Percentiles rank a stretch among this genome's conserved stretches.
Conservation (phyloP, 2,888 invertebrate genomes). For the Polyommatus icarus region DNA sequence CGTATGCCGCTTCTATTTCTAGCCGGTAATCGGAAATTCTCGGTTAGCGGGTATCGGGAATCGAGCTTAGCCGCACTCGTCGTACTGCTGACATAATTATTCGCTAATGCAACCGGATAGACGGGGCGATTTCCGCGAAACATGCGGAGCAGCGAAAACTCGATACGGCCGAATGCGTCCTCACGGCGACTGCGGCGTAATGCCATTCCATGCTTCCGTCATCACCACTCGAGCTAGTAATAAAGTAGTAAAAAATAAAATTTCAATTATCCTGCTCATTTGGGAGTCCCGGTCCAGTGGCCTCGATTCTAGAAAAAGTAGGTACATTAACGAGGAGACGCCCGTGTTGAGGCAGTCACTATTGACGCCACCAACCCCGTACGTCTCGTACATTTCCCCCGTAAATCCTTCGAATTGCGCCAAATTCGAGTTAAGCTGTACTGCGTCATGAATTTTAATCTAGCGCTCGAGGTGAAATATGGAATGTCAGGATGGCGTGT, state of each 20-base stretch:
- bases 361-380: slow-evolving; percentile 78
- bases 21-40: slow-evolving; percentile 60
- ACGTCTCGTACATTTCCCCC: slow-evolving; percentile 73
- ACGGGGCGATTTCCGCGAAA: slow-evolving; percentile 62
- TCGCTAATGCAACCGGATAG: slow-evolving; percentile 66
- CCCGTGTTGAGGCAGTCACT: slow-evolving; percentile 77
- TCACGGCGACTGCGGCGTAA: slow-evolving; percentile 63
- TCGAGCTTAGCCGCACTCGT: slow-evolving; percentile 47
- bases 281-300: slow-evolving; percentile 73
- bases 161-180: slow-evolving; percentile 54
- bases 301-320: slow-evolving; percentile 77
- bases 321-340: slow-evolving; percentile 73
- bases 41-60: slow-evolving; percentile 46
- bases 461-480: slow-evolving; percentile 50
- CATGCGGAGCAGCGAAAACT: slow-evolving; percentile 59
- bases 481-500: slow-evolving; percentile 27
- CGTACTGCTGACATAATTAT: slow-evolving; percentile 74
- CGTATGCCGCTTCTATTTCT: slow-evolving; percentile 70
- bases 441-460: slow-evolving; percentile 54
- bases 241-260: neutral
- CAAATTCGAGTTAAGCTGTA: slow-evolving; percentile 41
- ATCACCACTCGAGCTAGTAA: slow-evolving; percentile 26
- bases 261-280: slow-evolving; percentile 67
- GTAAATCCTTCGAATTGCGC: neutral
- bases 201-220: slow-evolving; percentile 46